Base-by-base conservation (phyloP, 2,888 invertebrate genomes). In the Meloe dianella region DNA sequence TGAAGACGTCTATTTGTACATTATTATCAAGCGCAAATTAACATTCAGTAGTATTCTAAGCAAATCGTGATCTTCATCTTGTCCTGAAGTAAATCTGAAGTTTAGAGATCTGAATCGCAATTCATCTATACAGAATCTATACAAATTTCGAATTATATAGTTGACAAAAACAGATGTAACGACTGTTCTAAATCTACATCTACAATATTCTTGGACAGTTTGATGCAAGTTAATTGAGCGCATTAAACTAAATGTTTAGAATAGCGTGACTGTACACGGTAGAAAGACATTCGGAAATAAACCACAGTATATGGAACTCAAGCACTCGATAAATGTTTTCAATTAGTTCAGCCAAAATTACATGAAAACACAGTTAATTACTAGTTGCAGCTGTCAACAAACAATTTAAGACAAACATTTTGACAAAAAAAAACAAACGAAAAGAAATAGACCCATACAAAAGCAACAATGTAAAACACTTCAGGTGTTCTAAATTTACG, bases 141-240 rank as follows among this genome's bases (percentile, higher is more conserved):
- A 27, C 27, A 27, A 27, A 27, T 27, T 27, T 27, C 2, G 27
- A 27, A 27, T 4, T 27, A 27, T 3, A 2, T 27, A 27, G 27
- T 27, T 27, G 27, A 27, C 2, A 27, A 2, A 4, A 27, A 4
- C 27, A 27, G 27, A 27, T 27, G 27, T 27, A 27, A 27, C 2
- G 27, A 27, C 27, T 27, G 32, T 51, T 61, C 32, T 41, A 38
- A 61, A 58, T 32, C 38, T 60, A 58, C 12, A 30, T 41, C 32
- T 8, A 57, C 54, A 61, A 64, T 57, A 60, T 62, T 63, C 62
- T 64, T 38, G 57, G 65, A 64, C 54, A 63, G 61, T 60, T 67
- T 20, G 27, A 65, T 68, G 22, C 63, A 62, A 68, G 57, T 70
- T 70, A 68, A 72, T 72, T 72, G 68, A 68, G 72, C 67, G 64